A percentile compares a stretch with the other conserved stretches of the same genome.
Conservation (phyloP, 2,113 vertebrate species). For the Ellobius talpinus region DNA sequence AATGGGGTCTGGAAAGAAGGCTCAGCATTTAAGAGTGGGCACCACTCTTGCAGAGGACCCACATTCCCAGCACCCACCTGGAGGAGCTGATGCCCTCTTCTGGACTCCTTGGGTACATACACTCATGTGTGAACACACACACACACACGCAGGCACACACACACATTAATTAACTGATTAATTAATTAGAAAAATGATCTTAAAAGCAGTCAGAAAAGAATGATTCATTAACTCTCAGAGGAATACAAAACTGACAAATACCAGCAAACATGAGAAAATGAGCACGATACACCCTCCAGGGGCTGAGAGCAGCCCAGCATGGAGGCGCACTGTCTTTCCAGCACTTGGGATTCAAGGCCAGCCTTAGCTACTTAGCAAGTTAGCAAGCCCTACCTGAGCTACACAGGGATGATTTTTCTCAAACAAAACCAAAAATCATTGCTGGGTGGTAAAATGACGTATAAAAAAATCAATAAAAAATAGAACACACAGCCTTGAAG, state of each 20-base stretch:
- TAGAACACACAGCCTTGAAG: neutral
- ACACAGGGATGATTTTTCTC: neutral
- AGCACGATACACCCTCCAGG: neutral
- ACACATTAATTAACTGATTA: neutral
- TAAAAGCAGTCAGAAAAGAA: conserved; percentile 27
- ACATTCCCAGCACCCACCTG: neutral
- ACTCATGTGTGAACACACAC: neutral
- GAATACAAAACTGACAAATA: neutral
- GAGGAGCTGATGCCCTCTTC: neutral
- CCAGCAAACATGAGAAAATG: neutral
- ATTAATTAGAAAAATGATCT: neutral
- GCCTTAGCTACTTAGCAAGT: neutral
- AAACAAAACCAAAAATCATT: conserved; percentile 6
- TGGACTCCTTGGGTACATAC: neutral
- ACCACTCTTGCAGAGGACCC: neutral
- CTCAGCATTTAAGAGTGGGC: neutral
- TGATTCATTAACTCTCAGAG: neutral
- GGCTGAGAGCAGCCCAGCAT: neutral
- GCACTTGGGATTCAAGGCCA: neutral
- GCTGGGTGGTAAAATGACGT: neutral
- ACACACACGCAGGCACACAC: neutral
- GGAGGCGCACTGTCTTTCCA: neutral
- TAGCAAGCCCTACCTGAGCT: neutral
- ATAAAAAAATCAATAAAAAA: neutral
- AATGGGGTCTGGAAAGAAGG: neutral